Base-by-base conservation (phyloP, 2,888 invertebrate genomes). In the Ctena decussata region DNA sequence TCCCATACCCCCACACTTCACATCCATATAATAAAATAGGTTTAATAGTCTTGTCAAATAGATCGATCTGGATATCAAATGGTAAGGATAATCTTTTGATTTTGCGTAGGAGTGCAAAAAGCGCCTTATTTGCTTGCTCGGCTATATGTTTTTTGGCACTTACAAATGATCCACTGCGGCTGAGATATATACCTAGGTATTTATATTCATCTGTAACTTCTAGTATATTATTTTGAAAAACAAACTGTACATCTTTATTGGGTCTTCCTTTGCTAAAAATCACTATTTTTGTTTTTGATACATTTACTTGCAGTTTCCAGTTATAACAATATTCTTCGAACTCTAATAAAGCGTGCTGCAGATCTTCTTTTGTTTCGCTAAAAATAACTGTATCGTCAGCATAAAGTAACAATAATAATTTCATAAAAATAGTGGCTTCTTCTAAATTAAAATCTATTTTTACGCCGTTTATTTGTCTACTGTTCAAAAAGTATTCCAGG, bases 311-410 rank as follows among this genome's bases (percentile, higher is more conserved):
- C 37, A 84, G 37, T 41, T 84, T 60, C 80, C 77, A 74, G 15
- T 60, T 21, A 21, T 37, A 24, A 69, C 84, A 84, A 32, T 80
- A 80, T 0, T 76, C 41, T n/a, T 72, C 6, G 35, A 80, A 72
- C 32, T 18, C 3, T 35, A 76, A 69, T 21, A 80, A 32, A 49
- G 65, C 30, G 18, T 72, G 18, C 57, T 80, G 77, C 15, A 84
- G 57, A 32, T 77, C 77, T 15, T 11, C 49, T n/a, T 69, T 57
- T n/a, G 53, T 57, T n/a, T 71, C 49, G 0, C 80, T 60, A 60
- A 84, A 41, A 24, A 84, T 80, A 15, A 84, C 72, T 6, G 84
- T 77, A 46, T 84, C 84, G 44, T 84, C 80, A 2, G 84, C 84
- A 65, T 77, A 81, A 0, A 80, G 57, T 18, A 80, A 65, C 24